These are phyloP conservation scores for Sebastes kiyomatsui DNA, from an alignment of 2,797 vertebrate genomes.

Conservation along the genomic window DNA sequence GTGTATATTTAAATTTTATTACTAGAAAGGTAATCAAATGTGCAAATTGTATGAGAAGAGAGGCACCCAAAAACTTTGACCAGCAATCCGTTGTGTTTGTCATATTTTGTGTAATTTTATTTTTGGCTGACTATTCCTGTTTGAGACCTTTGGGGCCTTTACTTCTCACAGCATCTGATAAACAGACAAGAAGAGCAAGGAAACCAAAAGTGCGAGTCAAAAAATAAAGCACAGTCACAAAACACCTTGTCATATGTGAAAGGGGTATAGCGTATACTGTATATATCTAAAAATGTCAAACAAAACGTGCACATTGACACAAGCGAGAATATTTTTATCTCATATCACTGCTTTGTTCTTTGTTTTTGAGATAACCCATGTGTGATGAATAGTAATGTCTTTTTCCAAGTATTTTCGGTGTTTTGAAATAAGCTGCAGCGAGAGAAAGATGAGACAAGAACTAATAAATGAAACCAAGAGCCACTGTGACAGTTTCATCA, in stretches of 20 bases:
- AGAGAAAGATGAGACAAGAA: slow-evolving; percentile 30
- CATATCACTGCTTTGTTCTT: slow-evolving; percentile 16
- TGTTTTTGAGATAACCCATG: slow-evolving; percentile 18
- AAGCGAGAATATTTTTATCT: slow-evolving; percentile 12
- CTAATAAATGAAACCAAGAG: slow-evolving; percentile 34
- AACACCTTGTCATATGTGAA: slow-evolving; percentile 27
- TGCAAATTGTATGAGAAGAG: background rate
- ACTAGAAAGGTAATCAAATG: background rate
- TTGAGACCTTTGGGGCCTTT: background rate
- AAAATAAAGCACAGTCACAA: background rate
- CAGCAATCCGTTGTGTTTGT: background rate
- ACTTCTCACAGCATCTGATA: slow-evolving; percentile 1
- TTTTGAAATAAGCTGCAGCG: slow-evolving; percentile 22
- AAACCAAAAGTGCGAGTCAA: background rate
- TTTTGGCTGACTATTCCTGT: background rate
- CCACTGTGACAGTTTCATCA: slow-evolving; percentile 38
- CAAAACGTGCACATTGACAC: background rate
- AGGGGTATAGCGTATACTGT: background rate
- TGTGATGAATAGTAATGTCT: slow-evolving; percentile 20
- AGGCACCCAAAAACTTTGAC: background rate
- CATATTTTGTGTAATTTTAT: background rate
- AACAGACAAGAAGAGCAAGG: background rate
- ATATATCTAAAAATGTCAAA: slow-evolving; percentile 19
- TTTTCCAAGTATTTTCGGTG: slow-evolving; percentile 8
- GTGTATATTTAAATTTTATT: background rate